Percentiles rank a stretch among this genome's conserved stretches.
phyloP scores from a whole-genome alignment of 2,888 invertebrate species.

The Brenthis hecate region DNA sequence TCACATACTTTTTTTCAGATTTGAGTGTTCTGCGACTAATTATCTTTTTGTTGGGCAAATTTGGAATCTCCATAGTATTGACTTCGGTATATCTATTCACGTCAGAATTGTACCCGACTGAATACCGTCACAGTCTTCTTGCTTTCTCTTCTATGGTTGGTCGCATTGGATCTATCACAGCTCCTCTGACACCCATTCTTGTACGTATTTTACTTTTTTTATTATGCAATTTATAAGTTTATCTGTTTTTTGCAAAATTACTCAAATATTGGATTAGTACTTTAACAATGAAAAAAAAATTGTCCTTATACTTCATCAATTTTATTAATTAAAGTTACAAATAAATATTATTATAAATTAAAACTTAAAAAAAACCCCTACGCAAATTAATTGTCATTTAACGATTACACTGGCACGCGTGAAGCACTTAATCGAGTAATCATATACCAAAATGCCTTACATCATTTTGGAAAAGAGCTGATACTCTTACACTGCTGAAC shows the following conservation, averaged over 20 bases:
- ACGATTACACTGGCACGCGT: no score
- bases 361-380: no score
- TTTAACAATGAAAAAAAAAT: not conserved
- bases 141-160: conserved; percentile 85
- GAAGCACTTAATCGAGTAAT: no score
- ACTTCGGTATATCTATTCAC: conserved; percentile 82
- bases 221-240: not conserved
- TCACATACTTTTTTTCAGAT: conserved; percentile 29
- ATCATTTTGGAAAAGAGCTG: no score
- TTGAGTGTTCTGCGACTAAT: conserved; percentile 29
- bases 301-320: not conserved
- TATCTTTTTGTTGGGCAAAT: conserved; percentile 56
- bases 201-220: conserved; percentile 50
- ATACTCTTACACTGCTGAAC: no score
- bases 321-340: no score
- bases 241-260: not conserved
- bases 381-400: no score
- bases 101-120: conserved; percentile 85
- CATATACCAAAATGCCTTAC: no score
- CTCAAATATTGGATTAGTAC: no score
- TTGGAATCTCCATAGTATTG: conserved; percentile 81
- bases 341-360: no score
- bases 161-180: conserved; percentile 83
- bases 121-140: conserved; percentile 81
- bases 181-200: conserved; percentile 83